These are phyloP conservation scores for Trisateles emortualis DNA, from an alignment of 2,888 invertebrate species.

Conservation along the genomic window DNA sequence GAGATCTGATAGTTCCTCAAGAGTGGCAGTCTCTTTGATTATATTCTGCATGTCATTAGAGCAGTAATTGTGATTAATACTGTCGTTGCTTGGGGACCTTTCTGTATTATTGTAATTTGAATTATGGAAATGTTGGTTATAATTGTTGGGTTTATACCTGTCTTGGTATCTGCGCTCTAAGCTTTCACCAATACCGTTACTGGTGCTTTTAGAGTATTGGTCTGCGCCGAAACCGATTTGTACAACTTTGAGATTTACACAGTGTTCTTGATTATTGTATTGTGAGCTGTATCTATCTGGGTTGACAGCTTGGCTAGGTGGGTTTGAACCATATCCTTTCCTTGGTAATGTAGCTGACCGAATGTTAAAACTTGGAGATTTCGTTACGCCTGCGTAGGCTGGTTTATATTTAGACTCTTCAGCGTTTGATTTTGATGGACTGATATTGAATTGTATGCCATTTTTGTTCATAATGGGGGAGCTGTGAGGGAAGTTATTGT, in stretches of 20 bases:
- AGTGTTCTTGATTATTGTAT: constrained; percentile 84
- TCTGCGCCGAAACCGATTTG: constrained; percentile 88
- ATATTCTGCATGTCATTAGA: constrained; percentile 78
- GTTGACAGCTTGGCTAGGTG: constrained; percentile 75
- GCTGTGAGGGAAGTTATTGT: constrained; percentile 79
- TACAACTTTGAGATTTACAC: constrained; percentile 87
- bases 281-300: constrained; percentile 84
- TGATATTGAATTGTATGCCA: constrained; percentile 84
- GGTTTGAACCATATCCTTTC: constrained; percentile 86
- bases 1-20: constrained; percentile 91
- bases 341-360: constrained; percentile 91
- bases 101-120: constrained; percentile 77
- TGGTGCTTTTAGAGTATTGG: constrained; percentile 86
- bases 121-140: constrained; percentile 76
- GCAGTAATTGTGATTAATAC: constrained; percentile 80
- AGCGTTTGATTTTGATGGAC: constrained; percentile 77
- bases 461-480: constrained; percentile 86
- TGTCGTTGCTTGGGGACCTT: constrained; percentile 79
- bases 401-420: constrained; percentile 80
- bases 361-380: constrained; percentile 81
- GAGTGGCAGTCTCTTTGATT: constrained; percentile 86
- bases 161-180: constrained; percentile 83
- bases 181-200: constrained; percentile 78
- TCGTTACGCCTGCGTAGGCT: constrained; percentile 71
- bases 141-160: constrained; percentile 80